Percentiles rank a stretch among this genome's conserved stretches.
phyloP scores from a whole-genome alignment of 2,113 vertebrate genomes.

The Istiophorus platypterus region DNA sequence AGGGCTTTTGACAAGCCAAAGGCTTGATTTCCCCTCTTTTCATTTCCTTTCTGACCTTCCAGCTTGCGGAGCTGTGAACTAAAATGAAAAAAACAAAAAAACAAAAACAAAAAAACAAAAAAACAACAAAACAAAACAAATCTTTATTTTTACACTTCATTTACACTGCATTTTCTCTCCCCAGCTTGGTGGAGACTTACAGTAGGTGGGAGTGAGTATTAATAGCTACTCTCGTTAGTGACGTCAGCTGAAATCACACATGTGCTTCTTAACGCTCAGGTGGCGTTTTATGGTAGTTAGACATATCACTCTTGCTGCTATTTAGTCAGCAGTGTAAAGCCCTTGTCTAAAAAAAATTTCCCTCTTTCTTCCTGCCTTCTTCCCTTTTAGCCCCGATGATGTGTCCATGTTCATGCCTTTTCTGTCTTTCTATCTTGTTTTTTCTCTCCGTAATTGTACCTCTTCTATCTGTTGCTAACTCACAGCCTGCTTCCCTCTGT shows the following conservation, averaged over 20 bases:
- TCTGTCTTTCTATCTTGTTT: slow-evolving; percentile 9
- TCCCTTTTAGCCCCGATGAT: background rate
- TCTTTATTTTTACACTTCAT: slow-evolving; percentile 59
- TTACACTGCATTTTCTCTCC: slow-evolving; percentile 61
- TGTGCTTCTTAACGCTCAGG: slow-evolving; percentile 68
- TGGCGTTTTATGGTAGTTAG: slow-evolving; percentile 66
- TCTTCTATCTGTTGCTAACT: slow-evolving; percentile 16
- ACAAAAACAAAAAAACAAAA: slow-evolving; percentile 16
- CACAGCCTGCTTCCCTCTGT: background rate
- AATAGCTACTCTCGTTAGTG: slow-evolving; percentile 69
- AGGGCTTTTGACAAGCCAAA: slow-evolving; percentile 19
- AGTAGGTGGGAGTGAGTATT: slow-evolving; percentile 74
- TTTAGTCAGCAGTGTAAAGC: slow-evolving; percentile 49
- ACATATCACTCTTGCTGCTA: slow-evolving; percentile 45
- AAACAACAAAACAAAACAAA: no score
- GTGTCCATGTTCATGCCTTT: slow-evolving; percentile 3
- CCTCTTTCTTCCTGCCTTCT: slow-evolving; percentile 11
- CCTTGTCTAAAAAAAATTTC: slow-evolving; percentile 23
- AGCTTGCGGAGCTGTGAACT: slow-evolving; percentile 38
- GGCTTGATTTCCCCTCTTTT: slow-evolving; percentile 42
- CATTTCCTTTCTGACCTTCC: background rate
- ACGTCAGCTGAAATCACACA: slow-evolving; percentile 74
- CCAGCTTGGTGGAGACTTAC: slow-evolving; percentile 61
- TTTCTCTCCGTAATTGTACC: background rate
- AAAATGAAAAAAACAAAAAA: slow-evolving; percentile 24